Percentiles rank a stretch among this genome's conserved stretches.
phyloP scores from a whole-genome alignment of 2,797 vertebrate genomes.

The Syncerus caffer region DNA sequence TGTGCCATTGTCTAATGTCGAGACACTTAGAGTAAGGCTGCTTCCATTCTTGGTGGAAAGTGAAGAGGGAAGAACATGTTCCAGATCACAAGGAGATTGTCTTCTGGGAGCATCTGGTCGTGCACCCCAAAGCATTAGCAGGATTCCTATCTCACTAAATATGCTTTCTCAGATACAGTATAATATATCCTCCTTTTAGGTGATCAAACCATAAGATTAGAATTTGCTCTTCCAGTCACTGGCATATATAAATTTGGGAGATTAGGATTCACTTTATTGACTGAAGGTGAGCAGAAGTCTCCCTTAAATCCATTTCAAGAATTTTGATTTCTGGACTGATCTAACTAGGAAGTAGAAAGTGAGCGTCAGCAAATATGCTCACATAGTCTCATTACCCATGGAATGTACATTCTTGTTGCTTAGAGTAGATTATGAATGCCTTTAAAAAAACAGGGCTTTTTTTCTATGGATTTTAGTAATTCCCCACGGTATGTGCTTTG shows the following conservation, averaged over 20 bases:
- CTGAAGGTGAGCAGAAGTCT: background rate
- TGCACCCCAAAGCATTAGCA: background rate
- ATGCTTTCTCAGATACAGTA: background rate
- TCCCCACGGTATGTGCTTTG: background rate
- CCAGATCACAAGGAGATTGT: background rate
- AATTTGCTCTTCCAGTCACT: background rate
- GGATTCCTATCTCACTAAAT: background rate
- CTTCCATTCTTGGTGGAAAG: background rate
- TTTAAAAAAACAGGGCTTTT: background rate
- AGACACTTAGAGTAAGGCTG: background rate
- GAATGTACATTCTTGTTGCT: background rate
- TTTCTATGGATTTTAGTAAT: conserved; percentile 2
- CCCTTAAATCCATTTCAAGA: conserved; percentile 28
- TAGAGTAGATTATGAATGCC: conserved; percentile 9
- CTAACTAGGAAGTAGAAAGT: background rate
- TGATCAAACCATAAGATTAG: background rate
- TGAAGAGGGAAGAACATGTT: background rate
- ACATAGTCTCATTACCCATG: background rate
- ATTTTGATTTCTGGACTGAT: background rate
- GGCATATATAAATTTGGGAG: background rate
- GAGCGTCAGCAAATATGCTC: background rate
- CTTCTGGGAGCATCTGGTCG: background rate
- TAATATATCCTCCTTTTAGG: background rate
- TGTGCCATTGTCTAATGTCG: background rate
- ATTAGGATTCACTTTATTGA: background rate